Evolutionary conservation across 2,113 vertebrate genomes (phyloP), one percentile per base, ranked within the genome.

Genomic region (Hiodon tergisus): DNA sequence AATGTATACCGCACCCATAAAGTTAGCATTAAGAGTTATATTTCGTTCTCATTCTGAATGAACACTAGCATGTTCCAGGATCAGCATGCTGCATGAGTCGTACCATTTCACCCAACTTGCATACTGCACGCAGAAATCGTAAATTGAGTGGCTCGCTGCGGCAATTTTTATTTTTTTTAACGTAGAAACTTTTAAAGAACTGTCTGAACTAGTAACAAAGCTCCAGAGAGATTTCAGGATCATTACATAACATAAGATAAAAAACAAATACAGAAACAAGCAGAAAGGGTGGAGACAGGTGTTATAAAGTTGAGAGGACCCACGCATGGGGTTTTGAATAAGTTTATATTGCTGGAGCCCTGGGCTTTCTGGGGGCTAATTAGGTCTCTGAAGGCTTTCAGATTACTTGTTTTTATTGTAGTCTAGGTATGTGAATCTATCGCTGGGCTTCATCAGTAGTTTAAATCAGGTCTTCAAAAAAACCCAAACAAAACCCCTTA

Each of bases 341-440:
- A 77, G 71, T 82, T 80, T 83, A 67, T 78, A 79, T 78, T 76
- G 82, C 82, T 77, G 77, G 80, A 63, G 77, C 48, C 31, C 48
- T 60, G 31, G 31, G 58, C 77, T 57, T 78, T 80, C 79, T 66
- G 75, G 69, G 82, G 81, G 78, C 78, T 85, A 87, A 89, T 91
- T 89, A 87, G 76, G 78, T 78, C 83, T 77, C 69, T 67, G 79
- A 82, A 82, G 78, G 72, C 73, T 71, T 78, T 70, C 63, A 13
- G 31, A 6, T 48, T 55, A 68, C 77, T 68, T 69, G 59, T 72
- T 74, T 76, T 83, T 79, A 63, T 78, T 67, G 31, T 31, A 31
- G 48, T 67, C 72, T 79, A 81, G 72, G 78, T 78, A 77, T 72
- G 79, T 83, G 82, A 66, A 77, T 72, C 70, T 71, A 71, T 75